These are phyloP conservation scores for Synchiropus splendidus DNA, from an alignment of 2,113 vertebrate genomes.

Conservation along the genomic window DNA sequence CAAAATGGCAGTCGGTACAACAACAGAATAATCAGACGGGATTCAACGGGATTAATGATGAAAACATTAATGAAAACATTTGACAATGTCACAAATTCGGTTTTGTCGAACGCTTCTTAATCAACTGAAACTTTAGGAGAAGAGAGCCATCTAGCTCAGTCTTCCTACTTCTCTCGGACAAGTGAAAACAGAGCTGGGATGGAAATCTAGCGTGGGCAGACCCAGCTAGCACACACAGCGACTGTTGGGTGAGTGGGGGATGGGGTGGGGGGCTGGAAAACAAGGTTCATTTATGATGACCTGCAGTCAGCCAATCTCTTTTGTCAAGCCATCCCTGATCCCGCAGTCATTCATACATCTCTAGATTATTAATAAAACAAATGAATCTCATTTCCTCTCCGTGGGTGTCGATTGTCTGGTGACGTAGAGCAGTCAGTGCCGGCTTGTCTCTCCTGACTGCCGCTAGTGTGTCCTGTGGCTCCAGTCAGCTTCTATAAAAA, in stretches of 20 bases:
- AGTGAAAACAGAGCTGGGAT: no score
- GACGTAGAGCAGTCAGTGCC: conserved; percentile 9
- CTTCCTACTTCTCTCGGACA: no score
- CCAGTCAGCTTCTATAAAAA: conserved; percentile 62
- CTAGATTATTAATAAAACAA: conserved; percentile 27
- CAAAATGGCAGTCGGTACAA: no score
- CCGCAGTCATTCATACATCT: no score
- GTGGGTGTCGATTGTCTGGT: background rate
- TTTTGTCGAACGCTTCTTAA: no score
- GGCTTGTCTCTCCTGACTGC: conserved; percentile 33
- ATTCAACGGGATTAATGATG: no score
- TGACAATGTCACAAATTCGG: no score
- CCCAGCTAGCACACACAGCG: background rate
- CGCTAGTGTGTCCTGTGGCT: conserved; percentile 54
- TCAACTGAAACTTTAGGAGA: no score
- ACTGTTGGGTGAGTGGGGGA: conserved; percentile 19
- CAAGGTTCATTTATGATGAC: conserved; percentile 49
- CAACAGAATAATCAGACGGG: no score
- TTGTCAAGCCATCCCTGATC: conserved; percentile 5
- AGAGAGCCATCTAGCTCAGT: no score
- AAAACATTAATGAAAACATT: no score
- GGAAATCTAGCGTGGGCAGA: no score
- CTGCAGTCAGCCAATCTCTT: conserved; percentile 14
- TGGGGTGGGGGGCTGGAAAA: conserved; percentile 31
- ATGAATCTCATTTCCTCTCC: conserved; percentile 31